These are phyloP conservation scores for Rafetus swinhoei DNA, from an alignment of 2,113 vertebrate species.

Conservation along the genomic window DNA sequence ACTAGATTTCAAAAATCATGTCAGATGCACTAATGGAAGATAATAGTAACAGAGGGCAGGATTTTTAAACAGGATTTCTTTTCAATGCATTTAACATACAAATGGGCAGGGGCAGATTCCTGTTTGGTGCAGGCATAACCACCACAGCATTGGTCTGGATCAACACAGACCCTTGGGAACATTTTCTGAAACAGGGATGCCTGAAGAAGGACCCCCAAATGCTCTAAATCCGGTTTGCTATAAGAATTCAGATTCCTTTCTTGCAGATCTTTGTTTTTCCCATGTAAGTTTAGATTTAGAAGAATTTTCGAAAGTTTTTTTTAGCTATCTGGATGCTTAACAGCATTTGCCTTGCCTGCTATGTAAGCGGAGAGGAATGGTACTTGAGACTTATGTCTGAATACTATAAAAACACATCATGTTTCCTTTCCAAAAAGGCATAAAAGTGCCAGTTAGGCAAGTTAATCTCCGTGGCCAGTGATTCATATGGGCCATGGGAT, in stretches of 20 bases:
- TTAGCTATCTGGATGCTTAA: background rate
- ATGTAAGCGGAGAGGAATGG: background rate
- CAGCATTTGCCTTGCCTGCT: accelerated
- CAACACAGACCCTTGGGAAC: background rate
- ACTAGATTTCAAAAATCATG: background rate
- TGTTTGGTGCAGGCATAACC: background rate
- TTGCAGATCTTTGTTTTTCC: background rate
- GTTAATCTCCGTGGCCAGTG: accelerated
- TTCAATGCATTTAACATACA: background rate
- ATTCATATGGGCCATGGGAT: accelerated
- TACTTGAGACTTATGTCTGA: accelerated
- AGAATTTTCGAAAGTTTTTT: background rate
- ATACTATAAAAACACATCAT: background rate
- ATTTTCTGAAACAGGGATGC: background rate
- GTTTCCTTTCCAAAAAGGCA: background rate
- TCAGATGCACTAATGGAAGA: background rate
- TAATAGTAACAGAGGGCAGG: background rate
- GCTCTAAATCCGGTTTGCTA: background rate
- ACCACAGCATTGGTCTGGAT: background rate
- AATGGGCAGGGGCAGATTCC: background rate
- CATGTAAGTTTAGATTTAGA: background rate
- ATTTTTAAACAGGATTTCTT: background rate
- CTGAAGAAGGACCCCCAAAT: background rate
- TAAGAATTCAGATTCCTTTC: background rate
- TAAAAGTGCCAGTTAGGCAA: background rate